Conservation (phyloP, 2,113 vertebrate species). For the Osmerus mordax region DNA sequence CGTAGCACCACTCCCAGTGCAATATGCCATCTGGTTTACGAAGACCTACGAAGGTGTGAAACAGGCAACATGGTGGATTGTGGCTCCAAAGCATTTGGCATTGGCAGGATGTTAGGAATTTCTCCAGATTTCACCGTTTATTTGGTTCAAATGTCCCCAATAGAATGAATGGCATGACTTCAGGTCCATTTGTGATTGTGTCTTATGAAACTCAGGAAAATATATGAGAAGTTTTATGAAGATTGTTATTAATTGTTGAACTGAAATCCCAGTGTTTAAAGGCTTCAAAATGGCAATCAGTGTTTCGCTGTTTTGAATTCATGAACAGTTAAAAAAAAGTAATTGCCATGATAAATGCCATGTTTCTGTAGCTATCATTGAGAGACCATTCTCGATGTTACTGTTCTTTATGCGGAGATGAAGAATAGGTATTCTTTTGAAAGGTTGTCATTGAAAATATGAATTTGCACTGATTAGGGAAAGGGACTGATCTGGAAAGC, state of each 20-base stretch:
- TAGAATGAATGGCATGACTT: constrained; percentile 33
- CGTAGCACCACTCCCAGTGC: constrained; percentile 52
- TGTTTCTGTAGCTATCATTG: constrained; percentile 4
- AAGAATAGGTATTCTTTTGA: constrained; percentile 21
- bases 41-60: constrained; percentile 17
- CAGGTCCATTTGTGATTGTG: constrained; percentile 27
- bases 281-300: constrained; percentile 8
- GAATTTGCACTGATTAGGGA: constrained; percentile 69
- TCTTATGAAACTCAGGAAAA: constrained; percentile 58
- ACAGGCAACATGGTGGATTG: constrained; percentile 22
- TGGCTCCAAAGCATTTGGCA: constrained; percentile 21
- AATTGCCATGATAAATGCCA: background rate
- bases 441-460: constrained; percentile 25
- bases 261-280: constrained; percentile 7
- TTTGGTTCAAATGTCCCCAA: constrained; percentile 33
- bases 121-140: constrained; percentile 28
- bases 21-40: constrained; percentile 44
- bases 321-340: background rate
- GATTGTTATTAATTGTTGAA: constrained; percentile 13
- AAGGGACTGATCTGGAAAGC: constrained; percentile 60
- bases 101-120: background rate
- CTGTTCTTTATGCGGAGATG: constrained; percentile 43
- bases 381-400: constrained; percentile 42
- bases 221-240: constrained; percentile 17
- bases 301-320: constrained; percentile 13